Conservation (phyloP, 1,140 invertebrate species). For the Fopius arisanus region DNA sequence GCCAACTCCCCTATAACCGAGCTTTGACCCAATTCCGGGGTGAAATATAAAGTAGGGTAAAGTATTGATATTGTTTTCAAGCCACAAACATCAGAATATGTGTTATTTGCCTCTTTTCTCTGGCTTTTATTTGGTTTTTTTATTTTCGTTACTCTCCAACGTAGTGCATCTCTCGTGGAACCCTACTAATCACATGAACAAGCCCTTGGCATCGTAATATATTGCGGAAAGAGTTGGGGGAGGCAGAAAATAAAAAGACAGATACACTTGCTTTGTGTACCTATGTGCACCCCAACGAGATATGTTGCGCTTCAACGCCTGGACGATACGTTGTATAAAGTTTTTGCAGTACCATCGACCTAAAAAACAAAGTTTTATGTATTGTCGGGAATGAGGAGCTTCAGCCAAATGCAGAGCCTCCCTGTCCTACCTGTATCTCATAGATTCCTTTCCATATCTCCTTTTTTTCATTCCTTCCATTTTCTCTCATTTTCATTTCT, state of each 20-base stretch:
- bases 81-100: constrained; percentile 30
- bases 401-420: neutral
- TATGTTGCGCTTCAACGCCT: neutral
- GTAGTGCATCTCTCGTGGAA: neutral
- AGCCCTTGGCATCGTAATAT: neutral
- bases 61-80: constrained; percentile 32
- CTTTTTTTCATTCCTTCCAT: too few species aligned
- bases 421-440: neutral
- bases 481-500: too few species aligned
- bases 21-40: constrained; percentile 28
- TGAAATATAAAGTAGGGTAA: constrained; percentile 32
- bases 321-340: neutral
- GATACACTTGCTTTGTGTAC: neutral
- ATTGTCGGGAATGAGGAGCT: neutral
- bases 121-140: constrained; percentile 21
- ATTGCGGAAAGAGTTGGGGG: neutral
- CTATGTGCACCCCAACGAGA: neutral
- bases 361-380: constrained; percentile 7
- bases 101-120: constrained; percentile 31
- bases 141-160: too few species aligned
- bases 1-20: neutral
- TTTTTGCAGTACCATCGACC: constrained; percentile 12
- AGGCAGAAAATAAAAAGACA: neutral
- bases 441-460: constrained; percentile 27
- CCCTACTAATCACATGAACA: neutral